Evolutionary conservation across 1,140 invertebrate species (phyloP), one percentile per base, ranked within the genome.

Genomic region (Bombus pyrosoma): DNA sequence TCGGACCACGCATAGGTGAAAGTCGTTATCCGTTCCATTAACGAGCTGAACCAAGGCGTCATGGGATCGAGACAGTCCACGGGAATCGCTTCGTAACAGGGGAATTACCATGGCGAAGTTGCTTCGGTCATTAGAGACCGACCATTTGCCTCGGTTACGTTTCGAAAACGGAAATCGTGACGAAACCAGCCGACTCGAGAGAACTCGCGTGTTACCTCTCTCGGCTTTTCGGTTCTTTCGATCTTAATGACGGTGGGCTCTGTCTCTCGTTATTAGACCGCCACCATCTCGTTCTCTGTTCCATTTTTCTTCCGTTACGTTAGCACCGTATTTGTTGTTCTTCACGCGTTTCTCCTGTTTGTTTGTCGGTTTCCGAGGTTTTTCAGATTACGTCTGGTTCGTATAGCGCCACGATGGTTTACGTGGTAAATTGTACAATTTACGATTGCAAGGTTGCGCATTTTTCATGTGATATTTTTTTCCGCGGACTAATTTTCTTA

Each of bases 151-250:
- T 66, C 76, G 83, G 79, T 85, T 85, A 80, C 77, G 76, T 85
- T 80, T 85, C 77, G 83, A 80, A 71, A 85, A 85, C 83, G 83
- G 83, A 80, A 85, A 77, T 80, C 83, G 83, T 85, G 83, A 80
- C 77, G 83, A 85, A 85, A 85, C 34, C 66, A 25, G 4, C 1
- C 41, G 37, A 32, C 47, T 62, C 37, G 53, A n/a, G 39, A 25
- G 41, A 41, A 15, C 32, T 71, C 4, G 43, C 25, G 43, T 39
- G 66, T 39, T 53, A 32, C n/a, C 43, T 28, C 41, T 28, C 10
- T 32, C 6, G 47, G 28, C 37, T 39, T 39, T 64, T 41, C n/a
- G 9, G 39, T 4, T 32, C n/a, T 25, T 32, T n/a, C 15, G 39
- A 9, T 32, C n/a, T 76, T 76, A 76, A 53, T 43, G n/a, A 73